These are phyloP conservation scores for Silurus meridionalis DNA, from an alignment of 2,113 vertebrate species.

Conservation along the genomic window DNA sequence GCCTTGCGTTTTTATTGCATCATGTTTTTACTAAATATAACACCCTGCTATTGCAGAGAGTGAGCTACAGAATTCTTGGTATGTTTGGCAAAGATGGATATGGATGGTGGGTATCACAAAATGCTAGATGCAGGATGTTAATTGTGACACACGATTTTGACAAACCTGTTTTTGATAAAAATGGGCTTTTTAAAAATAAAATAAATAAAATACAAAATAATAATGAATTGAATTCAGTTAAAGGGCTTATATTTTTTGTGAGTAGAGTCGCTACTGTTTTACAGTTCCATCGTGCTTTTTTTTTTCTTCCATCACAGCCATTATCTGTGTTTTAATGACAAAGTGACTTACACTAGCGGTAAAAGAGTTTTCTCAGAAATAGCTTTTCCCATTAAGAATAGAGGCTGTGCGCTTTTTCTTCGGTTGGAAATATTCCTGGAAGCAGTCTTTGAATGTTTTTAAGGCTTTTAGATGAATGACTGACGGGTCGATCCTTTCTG, in stretches of 20 bases:
- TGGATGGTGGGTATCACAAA: not conserved
- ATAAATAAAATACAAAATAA: no score
- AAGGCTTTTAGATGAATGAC: not conserved
- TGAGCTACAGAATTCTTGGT: not conserved
- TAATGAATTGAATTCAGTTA: not conserved
- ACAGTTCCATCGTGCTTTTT: not conserved
- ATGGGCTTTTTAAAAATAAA: not conserved
- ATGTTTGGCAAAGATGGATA: not conserved
- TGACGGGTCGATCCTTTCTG: not conserved
- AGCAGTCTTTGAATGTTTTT: not conserved
- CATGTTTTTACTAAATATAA: not conserved
- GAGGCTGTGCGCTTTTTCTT: not conserved
- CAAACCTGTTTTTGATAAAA: not conserved
- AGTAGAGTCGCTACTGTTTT: not conserved
- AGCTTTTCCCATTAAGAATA: not conserved
- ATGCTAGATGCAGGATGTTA: not conserved
- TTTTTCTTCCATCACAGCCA: not conserved
- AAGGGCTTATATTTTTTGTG: not conserved
- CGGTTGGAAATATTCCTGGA: not conserved
- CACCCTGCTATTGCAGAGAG: not conserved
- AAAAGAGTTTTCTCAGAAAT: not conserved
- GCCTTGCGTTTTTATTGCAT: slow-evolving; percentile 5
- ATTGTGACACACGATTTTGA: not conserved
- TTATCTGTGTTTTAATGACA: not conserved
- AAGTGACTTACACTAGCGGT: no score